These are phyloP conservation scores for Glossophaga mutica DNA, from an alignment of 2,797 vertebrate genomes.

Conservation along the genomic window DNA sequence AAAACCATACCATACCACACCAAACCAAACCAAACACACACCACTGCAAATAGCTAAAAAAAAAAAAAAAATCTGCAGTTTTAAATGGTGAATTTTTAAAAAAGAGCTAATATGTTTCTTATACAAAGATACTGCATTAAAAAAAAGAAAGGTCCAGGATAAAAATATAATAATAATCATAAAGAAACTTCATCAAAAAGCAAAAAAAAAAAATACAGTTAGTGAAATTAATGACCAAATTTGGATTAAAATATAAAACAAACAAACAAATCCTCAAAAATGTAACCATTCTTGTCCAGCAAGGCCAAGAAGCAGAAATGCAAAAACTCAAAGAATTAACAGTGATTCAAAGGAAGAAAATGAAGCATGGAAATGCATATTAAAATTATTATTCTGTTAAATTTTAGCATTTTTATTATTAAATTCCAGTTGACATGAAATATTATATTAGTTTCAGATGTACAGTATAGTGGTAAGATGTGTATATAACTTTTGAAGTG, in stretches of 20 bases:
- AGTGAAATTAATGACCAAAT: not conserved
- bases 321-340: not conserved
- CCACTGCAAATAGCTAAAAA: not conserved
- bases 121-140: not conserved
- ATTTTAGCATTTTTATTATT: not conserved
- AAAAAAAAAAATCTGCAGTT: not conserved
- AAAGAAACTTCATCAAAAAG: not conserved
- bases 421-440: not conserved
- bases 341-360: not conserved
- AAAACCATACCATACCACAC: not conserved
- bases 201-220: not conserved
- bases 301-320: not conserved
- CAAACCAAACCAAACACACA: not conserved
- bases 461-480: not conserved
- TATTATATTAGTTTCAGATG: not conserved
- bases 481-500: not conserved
- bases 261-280: not conserved
- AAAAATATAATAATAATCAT: not conserved
- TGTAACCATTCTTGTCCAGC: not conserved
- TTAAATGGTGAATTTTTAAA: not conserved
- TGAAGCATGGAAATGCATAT: not conserved
- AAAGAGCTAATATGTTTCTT: fast-evolving
- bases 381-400: not conserved
- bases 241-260: not conserved
- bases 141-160: not conserved